phyloP scores from a whole-genome alignment of 2,888 invertebrate genomes.

The Sinotaia quadrata region DNA sequence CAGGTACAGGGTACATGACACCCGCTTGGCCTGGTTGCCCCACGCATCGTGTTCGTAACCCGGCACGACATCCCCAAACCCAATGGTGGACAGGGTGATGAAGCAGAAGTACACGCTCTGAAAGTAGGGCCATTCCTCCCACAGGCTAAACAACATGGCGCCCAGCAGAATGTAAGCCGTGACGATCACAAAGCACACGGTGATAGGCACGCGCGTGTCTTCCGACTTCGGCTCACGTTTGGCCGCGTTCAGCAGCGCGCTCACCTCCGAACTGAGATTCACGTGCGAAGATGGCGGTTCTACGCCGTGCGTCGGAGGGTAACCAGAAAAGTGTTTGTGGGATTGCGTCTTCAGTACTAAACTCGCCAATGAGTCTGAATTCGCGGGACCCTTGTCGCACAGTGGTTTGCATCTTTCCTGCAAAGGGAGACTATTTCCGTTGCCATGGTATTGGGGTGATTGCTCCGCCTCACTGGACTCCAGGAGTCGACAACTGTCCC shows the following conservation, averaged over 20 bases:
- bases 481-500: no score
- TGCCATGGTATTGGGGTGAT: no score
- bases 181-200: conserved; percentile 91
- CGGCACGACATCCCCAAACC: conserved; percentile 73
- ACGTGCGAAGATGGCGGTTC: no score
- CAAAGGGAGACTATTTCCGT: no score
- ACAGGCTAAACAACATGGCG: conserved; percentile 89
- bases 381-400: no score
- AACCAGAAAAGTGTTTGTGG: no score
- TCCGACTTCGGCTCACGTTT: conserved; percentile 9
- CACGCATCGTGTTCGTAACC: conserved; percentile 59
- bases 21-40: conserved; percentile 63
- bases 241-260: not conserved
- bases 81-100: conserved; percentile 73
- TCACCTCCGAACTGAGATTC: no score
- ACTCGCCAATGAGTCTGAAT: no score
- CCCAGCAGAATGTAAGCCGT: conserved; percentile 91
- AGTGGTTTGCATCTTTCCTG: no score
- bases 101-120: conserved; percentile 80
- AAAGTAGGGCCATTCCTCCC: conserved; percentile 92
- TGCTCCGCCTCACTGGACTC: no score
- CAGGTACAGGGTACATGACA: conserved; percentile 71
- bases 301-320: no score
- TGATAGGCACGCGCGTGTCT: conserved; percentile 81
- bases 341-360: no score